phyloP scores from a whole-genome alignment of 1,140 invertebrate genomes.

The Trichonephila inaurata region DNA sequence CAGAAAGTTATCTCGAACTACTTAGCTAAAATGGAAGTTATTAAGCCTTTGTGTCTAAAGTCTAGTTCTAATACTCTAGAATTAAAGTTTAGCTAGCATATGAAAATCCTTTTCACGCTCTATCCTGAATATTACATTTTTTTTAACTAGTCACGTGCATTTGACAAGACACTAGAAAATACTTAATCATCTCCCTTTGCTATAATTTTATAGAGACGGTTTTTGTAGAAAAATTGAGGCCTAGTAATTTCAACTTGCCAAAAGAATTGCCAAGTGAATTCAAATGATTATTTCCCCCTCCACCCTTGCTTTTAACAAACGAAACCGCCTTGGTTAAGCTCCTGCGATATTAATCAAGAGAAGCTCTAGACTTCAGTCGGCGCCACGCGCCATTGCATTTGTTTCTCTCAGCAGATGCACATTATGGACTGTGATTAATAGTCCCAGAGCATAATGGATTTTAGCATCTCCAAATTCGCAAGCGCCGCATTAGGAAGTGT shows the following conservation, averaged over 20 bases:
- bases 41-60: no score
- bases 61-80: no score
- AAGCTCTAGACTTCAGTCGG: slow-evolving; percentile 29
- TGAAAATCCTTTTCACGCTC: background rate
- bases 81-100: background rate
- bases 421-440: slow-evolving; percentile 57
- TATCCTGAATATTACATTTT: background rate
- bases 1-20: no score
- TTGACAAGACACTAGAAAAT: background rate
- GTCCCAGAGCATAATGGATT: slow-evolving; percentile 46
- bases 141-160: background rate
- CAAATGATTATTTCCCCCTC: slow-evolving; percentile 18
- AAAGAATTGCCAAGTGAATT: slow-evolving; percentile 22
- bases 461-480: slow-evolving; percentile 40
- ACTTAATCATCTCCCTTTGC: background rate
- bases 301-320: background rate
- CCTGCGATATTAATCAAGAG: slow-evolving; percentile 53
- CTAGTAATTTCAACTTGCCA: background rate
- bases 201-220: background rate
- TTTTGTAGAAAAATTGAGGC: background rate
- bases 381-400: slow-evolving; percentile 48
- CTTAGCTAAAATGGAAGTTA: no score
- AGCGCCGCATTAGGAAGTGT: slow-evolving; percentile 56
- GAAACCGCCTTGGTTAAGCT: slow-evolving; percentile 41
- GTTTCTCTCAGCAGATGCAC: slow-evolving; percentile 48